A percentile compares a stretch with the other conserved stretches of the same genome.
These are phyloP conservation scores for Ceryle rudis DNA, from an alignment of 2,797 vertebrate species.

Conservation along the genomic window DNA sequence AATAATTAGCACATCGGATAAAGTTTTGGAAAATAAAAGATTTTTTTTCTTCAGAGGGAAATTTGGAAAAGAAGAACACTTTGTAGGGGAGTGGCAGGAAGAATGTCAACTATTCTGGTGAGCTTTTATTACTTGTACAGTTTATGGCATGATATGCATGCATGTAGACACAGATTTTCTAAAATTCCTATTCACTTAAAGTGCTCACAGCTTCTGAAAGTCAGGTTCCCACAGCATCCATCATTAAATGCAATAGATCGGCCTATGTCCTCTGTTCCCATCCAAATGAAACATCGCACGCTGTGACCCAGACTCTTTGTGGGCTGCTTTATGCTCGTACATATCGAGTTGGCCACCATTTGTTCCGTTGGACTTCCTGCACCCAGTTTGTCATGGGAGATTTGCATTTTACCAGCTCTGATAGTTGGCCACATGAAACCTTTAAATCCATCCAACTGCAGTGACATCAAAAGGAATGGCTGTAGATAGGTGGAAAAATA, in stretches of 20 bases:
- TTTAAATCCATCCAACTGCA: not conserved
- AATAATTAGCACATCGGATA: not conserved
- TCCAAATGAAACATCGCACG: not conserved
- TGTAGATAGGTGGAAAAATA: not conserved
- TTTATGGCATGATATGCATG: not conserved
- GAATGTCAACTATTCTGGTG: constrained; percentile 46
- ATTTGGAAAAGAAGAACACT: not conserved
- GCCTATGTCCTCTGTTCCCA: not conserved
- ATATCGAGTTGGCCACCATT: not conserved
- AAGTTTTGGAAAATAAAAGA: constrained; percentile 17
- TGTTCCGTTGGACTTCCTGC: not conserved
- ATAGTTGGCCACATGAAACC: not conserved
- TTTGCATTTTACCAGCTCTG: not conserved
- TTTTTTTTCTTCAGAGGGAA: constrained; percentile 34
- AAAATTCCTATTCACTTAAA: not conserved
- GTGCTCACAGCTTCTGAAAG: not conserved
- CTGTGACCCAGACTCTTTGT: not conserved
- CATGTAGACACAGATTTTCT: not conserved
- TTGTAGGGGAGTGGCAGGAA: not conserved
- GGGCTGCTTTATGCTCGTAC: not conserved
- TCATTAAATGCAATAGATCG: not conserved
- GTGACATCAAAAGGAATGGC: not conserved
- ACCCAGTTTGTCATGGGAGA: not conserved
- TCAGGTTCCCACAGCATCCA: not conserved
- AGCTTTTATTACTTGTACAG: not conserved